Conservation (phyloP, 2,113 vertebrate genomes). For the Dasyornis broadbenti region DNA sequence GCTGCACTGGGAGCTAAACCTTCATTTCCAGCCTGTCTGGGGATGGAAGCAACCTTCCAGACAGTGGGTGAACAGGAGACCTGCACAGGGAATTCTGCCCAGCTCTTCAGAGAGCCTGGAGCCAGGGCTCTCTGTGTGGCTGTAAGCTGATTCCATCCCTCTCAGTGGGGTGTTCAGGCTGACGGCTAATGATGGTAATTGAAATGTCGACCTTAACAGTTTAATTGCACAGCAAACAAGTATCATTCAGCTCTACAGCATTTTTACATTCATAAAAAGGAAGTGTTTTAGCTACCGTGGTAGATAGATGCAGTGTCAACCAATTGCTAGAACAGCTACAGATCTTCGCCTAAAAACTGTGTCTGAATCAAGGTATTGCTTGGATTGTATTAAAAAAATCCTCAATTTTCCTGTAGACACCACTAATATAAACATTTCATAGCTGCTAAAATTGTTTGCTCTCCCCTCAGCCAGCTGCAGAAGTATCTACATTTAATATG, state of each 20-base stretch:
- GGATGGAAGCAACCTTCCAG: background rate
- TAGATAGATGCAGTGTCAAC: background rate
- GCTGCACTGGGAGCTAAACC: background rate
- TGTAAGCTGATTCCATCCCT: background rate
- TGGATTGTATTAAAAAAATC: background rate
- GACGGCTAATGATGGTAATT: constrained; percentile 13
- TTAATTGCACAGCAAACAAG: constrained; percentile 22
- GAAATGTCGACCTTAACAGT: background rate
- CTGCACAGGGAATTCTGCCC: background rate
- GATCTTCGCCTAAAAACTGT: background rate
- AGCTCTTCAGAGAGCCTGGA: background rate
- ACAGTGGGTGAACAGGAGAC: background rate
- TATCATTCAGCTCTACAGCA: background rate
- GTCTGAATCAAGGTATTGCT: background rate
- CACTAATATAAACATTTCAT: background rate
- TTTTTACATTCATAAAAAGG: background rate
- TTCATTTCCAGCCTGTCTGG: background rate
- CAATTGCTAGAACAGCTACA: background rate
- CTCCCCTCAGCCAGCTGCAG: background rate
- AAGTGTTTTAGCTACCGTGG: background rate
- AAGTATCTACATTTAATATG: background rate
- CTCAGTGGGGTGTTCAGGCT: background rate
- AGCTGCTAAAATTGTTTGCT: background rate
- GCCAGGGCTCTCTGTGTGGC: background rate
- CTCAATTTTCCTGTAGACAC: background rate